Conservation (phyloP, 2,113 vertebrate species). For the Camelus dromedarius region DNA sequence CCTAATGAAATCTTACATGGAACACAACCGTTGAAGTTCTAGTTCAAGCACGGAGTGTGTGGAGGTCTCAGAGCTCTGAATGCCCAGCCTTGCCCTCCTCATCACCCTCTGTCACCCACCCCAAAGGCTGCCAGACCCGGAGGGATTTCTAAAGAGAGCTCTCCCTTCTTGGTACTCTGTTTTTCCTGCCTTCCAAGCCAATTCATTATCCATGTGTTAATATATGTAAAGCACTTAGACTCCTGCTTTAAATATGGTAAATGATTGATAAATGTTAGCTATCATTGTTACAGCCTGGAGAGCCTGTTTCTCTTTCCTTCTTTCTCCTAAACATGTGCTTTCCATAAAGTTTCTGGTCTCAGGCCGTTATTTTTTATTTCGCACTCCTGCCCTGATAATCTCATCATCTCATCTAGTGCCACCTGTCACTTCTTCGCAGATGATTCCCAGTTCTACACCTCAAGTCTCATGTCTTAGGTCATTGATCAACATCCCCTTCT, state of each 20-base stretch:
- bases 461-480: neutral
- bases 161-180: neutral
- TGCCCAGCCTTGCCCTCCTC: neutral
- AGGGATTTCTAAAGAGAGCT: constrained; percentile 2
- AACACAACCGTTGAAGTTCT: neutral
- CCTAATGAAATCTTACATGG: neutral
- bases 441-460: neutral
- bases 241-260: neutral
- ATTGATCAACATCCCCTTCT: neutral
- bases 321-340: neutral
- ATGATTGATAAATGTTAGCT: neutral
- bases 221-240: neutral
- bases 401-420: neutral
- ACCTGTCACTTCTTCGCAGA: neutral
- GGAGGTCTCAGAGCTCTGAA: neutral
- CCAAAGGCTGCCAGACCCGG: neutral
- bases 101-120: neutral
- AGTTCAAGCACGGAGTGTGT: neutral
- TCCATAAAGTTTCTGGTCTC: neutral
- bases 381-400: neutral
- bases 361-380: neutral
- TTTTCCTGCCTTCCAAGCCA: neutral
- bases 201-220: neutral
- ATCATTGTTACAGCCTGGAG: neutral
- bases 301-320: neutral